phyloP scores from a whole-genome alignment of 2,113 vertebrate genomes.

The Corvus moneduloides region DNA sequence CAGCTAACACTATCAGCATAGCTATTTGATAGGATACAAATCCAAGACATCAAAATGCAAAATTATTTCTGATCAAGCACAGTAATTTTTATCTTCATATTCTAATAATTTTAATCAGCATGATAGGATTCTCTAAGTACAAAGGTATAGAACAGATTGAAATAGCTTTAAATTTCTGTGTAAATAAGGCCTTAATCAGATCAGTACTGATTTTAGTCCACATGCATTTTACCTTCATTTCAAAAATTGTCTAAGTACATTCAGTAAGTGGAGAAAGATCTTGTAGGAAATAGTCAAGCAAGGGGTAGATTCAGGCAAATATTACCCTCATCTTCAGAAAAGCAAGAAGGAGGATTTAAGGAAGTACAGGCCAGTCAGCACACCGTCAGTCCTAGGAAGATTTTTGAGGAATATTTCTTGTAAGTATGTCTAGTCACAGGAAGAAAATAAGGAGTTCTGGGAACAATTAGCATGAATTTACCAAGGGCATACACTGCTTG shows the following conservation, averaged over 20 bases:
- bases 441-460: neutral
- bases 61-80: neutral
- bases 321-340: neutral
- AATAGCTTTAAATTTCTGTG: neutral
- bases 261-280: neutral
- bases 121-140: neutral
- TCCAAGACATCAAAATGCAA: neutral
- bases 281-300: neutral
- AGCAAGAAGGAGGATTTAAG: neutral
- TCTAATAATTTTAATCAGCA: neutral
- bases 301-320: neutral
- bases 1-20: neutral
- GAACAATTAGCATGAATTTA: neutral
- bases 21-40: neutral
- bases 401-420: neutral
- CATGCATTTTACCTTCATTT: neutral
- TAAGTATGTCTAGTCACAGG: neutral
- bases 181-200: neutral
- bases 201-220: neutral
- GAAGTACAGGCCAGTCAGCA: neutral
- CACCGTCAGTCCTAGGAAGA: neutral
- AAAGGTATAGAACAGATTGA: neutral
- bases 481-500: neutral
- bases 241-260: neutral
- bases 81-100: neutral